Evolutionary conservation across 2,113 vertebrate genomes (phyloP), one percentile per base, ranked within the genome.

Genomic region (Paraplagusia blochii): DNA sequence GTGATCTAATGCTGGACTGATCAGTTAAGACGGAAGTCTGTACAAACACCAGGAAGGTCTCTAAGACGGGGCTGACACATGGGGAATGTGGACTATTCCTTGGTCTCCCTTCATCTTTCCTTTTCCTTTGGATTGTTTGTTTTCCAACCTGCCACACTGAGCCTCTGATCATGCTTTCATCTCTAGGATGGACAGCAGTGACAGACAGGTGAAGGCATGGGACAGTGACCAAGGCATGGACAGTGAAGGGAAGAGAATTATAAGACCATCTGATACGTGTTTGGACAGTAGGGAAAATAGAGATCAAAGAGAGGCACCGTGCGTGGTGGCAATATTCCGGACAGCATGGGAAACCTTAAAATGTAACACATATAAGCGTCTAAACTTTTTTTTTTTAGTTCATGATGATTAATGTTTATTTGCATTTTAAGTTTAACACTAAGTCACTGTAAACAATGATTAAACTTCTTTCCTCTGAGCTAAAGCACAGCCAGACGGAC

Each of bases 121-220:
- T 75, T 78, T 78, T 80, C 68, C 69, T 80, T 63, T 59, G 75
- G 64, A 59, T 53, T 72, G 75, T 79, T 87, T 88, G 84, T 88
- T 90, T 86, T 86, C 69, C 61, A 89, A 88, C 82, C 87, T 90
- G 89, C 81, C 62, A 49, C 74, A 66, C 65, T 56, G 69, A 82
- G 66, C 42, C 64, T 73, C 71, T 76, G 63, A 69, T 62, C 17
- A 16, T 42, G 56, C 85, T 86, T 88, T 89, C 78, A 82, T 89
- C 86, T 85, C 51, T 59, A 8, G 56, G 63, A 69, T 22, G 47
- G 65, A 54, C 53, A 56, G 60, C 71, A 45, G 63, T 51, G 58
- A 5, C 60, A 67, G 63, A 81, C 89, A 86, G 85, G 83, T 89
- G 88, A 81, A 50, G 63, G 3, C 40, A 65, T 9, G 33, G 58